Percentiles rank a stretch among this genome's conserved stretches.
These are phyloP conservation scores for Tapirus terrestris DNA, from an alignment of 2,113 vertebrate genomes.

Conservation along the genomic window DNA sequence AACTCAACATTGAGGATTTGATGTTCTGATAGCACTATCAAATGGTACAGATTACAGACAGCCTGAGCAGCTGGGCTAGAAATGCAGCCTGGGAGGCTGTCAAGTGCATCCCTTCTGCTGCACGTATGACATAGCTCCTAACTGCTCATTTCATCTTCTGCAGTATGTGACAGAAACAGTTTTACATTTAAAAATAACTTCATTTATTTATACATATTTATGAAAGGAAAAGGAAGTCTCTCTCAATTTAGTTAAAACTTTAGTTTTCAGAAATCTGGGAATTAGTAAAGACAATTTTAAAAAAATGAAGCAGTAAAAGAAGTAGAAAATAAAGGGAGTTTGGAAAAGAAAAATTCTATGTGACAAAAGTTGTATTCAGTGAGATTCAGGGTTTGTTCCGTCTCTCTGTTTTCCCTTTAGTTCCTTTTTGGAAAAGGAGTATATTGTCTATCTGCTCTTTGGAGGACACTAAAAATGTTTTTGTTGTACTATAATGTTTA, in stretches of 20 bases:
- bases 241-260: conserved; percentile 22
- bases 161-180: not conserved
- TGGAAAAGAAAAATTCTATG: conserved; percentile 22
- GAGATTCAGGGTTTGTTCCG: not conserved
- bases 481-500: conserved; percentile 3
- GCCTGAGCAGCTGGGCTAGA: not conserved
- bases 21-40: not conserved
- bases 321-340: conserved; percentile 11
- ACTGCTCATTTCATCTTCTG: not conserved
- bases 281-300: not conserved
- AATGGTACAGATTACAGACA: not conserved
- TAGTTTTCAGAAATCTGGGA: conserved; percentile 46
- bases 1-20: not conserved
- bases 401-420: not conserved
- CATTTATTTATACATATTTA: conserved; percentile 25
- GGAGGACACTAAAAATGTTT: not conserved
- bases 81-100: not conserved
- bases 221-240: conserved; percentile 17
- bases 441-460: not conserved
- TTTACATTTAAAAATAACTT: conserved; percentile 42
- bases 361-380: conserved; percentile 1
- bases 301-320: not conserved
- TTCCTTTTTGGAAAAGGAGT: not conserved
- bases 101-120: not conserved
- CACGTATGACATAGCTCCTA: not conserved